Conservation (phyloP, 1,140 invertebrate species). For the Bombus difficillimus region DNA sequence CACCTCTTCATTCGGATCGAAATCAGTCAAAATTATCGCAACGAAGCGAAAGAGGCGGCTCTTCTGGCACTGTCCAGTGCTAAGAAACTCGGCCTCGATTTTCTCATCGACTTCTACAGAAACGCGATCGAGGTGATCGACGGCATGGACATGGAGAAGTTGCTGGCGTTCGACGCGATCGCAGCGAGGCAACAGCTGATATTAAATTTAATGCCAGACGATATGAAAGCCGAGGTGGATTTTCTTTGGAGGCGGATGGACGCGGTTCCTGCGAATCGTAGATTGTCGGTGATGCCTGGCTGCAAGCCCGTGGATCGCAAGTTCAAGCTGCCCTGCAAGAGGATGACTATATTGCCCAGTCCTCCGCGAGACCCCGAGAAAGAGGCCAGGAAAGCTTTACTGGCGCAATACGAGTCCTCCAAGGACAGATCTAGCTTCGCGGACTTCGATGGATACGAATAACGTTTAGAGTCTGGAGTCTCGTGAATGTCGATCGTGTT, state of each 20-base stretch:
- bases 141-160: slow-evolving; percentile 62
- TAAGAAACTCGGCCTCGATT: slow-evolving; percentile 64
- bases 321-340: slow-evolving; percentile 62
- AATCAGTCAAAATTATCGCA: slow-evolving; percentile 71
- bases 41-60: slow-evolving; percentile 73
- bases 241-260: slow-evolving; percentile 72
- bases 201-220: slow-evolving; percentile 67
- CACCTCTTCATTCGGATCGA: slow-evolving; percentile 74
- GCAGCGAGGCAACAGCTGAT: slow-evolving; percentile 66
- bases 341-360: slow-evolving; percentile 62
- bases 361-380: slow-evolving; percentile 57
- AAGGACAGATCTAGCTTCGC: slow-evolving; percentile 65
- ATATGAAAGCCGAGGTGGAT: slow-evolving; percentile 66
- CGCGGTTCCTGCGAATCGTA: slow-evolving; percentile 65
- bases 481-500: too few species aligned
- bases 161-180: slow-evolving; percentile 60
- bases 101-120: slow-evolving; percentile 73
- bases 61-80: slow-evolving; percentile 59
- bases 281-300: slow-evolving; percentile 76
- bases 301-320: slow-evolving; percentile 72
- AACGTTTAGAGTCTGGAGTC: background rate
- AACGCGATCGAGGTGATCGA: slow-evolving; percentile 61
- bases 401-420: slow-evolving; percentile 56
- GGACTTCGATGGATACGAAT: slow-evolving; percentile 71
- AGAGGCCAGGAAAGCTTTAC: slow-evolving; percentile 52